Percentiles rank a stretch among this genome's conserved stretches.
phyloP scores from a whole-genome alignment of 2,797 vertebrate genomes.

The Sebastes taczanowskii region DNA sequence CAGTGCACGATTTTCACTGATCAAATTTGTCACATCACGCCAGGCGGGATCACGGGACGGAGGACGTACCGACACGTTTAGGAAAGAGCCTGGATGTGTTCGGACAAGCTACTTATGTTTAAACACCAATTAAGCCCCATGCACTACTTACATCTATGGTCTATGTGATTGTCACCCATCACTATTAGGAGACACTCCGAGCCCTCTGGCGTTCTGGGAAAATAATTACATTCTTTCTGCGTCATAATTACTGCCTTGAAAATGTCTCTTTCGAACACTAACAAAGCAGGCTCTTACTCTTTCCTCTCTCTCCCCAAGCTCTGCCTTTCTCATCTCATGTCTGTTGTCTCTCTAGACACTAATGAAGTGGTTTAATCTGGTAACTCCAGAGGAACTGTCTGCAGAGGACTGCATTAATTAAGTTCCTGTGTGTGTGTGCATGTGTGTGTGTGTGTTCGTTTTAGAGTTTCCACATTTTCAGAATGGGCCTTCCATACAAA shows the following conservation, averaged over 20 bases:
- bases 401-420: slow-evolving; percentile 63
- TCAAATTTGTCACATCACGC: slow-evolving; percentile 67
- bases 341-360: slow-evolving; percentile 71
- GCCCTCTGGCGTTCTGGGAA: slow-evolving; percentile 71
- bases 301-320: slow-evolving; percentile 38
- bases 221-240: slow-evolving; percentile 76
- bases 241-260: slow-evolving; percentile 77
- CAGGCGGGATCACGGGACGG: slow-evolving; percentile 56
- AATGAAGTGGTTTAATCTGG: slow-evolving; percentile 76
- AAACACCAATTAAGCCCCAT: slow-evolving; percentile 72
- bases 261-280: slow-evolving; percentile 68
- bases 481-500: not conserved
- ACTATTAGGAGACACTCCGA: slow-evolving; percentile 64
- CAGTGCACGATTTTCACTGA: slow-evolving; percentile 46
- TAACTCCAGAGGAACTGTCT: slow-evolving; percentile 66
- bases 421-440: slow-evolving; percentile 5
- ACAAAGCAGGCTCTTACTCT: slow-evolving; percentile 60
- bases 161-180: slow-evolving; percentile 78
- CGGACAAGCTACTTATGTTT: slow-evolving; percentile 66
- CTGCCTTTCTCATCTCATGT: slow-evolving; percentile 56
- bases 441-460: slow-evolving; percentile 14
- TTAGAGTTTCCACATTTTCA: slow-evolving; percentile 34
- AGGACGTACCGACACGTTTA: slow-evolving; percentile 37
- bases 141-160: slow-evolving; percentile 50
- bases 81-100: slow-evolving; percentile 37